Percentiles rank a stretch among this genome's conserved stretches.
Evolutionary conservation across 1,140 invertebrate species (phyloP).

Genomic region (Habropoda laboriosa): DNA sequence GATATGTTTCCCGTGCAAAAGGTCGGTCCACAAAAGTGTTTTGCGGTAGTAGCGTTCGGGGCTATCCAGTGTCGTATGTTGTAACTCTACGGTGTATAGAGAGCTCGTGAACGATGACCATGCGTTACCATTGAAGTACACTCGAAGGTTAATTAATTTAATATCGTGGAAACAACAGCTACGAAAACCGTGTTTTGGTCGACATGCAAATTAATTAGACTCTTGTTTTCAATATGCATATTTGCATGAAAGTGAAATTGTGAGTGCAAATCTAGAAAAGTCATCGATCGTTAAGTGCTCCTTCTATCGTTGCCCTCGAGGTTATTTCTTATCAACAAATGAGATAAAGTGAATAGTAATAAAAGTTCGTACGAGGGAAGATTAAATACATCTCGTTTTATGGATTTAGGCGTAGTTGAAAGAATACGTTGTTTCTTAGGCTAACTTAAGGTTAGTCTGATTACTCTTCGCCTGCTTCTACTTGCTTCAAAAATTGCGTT

Average conservation of each 20-base stretch:
- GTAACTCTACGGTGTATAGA: not conserved
- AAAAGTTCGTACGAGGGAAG: too few species aligned
- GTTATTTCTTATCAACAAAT: too few species aligned
- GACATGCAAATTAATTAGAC: not conserved
- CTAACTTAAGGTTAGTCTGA: not conserved
- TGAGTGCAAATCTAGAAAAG: too few species aligned
- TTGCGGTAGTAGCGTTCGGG: conserved; percentile 64
- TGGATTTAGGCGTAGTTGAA: not conserved
- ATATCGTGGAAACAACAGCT: not conserved
- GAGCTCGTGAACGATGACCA: not conserved
- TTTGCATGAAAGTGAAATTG: too few species aligned
- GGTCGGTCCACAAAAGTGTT: conserved; percentile 79
- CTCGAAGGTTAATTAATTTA: conserved; percentile 1
- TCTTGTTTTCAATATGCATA: not conserved
- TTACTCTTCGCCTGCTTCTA: not conserved
- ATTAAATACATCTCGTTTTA: too few species aligned
- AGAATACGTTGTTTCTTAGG: not conserved
- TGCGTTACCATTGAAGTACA: not conserved
- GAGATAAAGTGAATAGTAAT: too few species aligned
- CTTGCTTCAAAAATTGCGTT: not conserved
- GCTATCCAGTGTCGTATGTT: conserved; percentile 52
- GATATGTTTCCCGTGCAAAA: conserved; percentile 68
- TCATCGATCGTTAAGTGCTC: too few species aligned
- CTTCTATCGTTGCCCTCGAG: too few species aligned
- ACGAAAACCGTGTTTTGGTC: not conserved